Evolutionary conservation across 2,113 vertebrate genomes (phyloP).

Genomic region (Illadopsis cleaveri): DNA sequence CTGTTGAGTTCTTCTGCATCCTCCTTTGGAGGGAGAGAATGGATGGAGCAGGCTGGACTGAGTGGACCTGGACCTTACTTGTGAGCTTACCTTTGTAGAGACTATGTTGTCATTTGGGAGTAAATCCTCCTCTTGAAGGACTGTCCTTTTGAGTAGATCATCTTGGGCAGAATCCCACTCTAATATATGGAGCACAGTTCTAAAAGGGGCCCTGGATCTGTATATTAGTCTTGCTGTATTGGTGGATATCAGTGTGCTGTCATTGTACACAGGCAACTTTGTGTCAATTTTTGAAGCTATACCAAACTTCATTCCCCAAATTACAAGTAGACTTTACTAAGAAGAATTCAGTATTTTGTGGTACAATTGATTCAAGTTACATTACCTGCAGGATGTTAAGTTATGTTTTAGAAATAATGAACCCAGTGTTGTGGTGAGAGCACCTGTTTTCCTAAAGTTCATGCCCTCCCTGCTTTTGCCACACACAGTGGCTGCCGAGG

Average conservation of each 20-base stretch:
- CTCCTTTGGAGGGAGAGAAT: not conserved
- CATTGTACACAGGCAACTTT: not conserved
- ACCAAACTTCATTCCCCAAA: not conserved
- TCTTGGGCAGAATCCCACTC: not conserved
- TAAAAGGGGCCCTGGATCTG: not conserved
- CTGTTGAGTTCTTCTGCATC: not conserved
- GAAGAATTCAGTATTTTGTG: not conserved
- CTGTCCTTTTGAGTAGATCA: not conserved
- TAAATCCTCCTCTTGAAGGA: not conserved
- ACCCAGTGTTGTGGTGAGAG: not conserved
- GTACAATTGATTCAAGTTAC: not conserved
- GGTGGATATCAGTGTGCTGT: not conserved
- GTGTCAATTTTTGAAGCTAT: not conserved
- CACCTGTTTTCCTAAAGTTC: not conserved
- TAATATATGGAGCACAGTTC: fast-evolving
- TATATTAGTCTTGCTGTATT: not conserved
- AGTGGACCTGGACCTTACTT: not conserved
- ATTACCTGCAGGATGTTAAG: not conserved
- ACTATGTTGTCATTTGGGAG: not conserved
- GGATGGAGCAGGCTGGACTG: not conserved
- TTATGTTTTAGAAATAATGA: not conserved
- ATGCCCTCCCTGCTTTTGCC: not conserved
- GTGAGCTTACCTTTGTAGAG: not conserved
- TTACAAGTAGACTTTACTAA: not conserved
- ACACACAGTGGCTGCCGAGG: not conserved